Base-by-base conservation (phyloP, 1,140 invertebrate genomes). In the Nixonia krombeini region DNA sequence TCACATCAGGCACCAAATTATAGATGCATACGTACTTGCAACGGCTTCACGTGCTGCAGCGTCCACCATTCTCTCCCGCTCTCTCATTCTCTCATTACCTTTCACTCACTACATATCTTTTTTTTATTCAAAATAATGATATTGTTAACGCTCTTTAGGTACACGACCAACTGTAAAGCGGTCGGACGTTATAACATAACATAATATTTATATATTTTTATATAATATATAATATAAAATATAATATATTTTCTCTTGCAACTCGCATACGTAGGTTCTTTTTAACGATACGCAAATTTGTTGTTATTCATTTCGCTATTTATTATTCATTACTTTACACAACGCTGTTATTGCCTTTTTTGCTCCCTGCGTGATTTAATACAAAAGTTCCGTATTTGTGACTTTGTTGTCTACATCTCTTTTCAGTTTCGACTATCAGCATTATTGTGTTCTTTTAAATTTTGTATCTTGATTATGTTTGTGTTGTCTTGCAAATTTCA, bases 1-100 rank as follows among this genome's bases (percentile, higher is more conserved):
- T 82, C 71, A 67, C 74, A 80, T 71, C 75, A 78, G 75, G 77
- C 80, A 82, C 78, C 78, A 76, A 74, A 42, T 61, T 69, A 72
- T 75, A 77, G 74, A 70, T 76, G 76, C 75, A 80, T 71, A 70
- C 66, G 47, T 46, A 65, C 55, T 63, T 33, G 42, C 38, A 35
- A 42, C 45, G 18, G 26, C 47, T 17, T 41, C 13, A 38, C 45
- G 50, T 31, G 42, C 49, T 25, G 29, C 45, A 55, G 13, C 50
- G 44, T 63, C 26, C 15, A 26, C 28, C 55, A 59, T 58, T 59
- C 73, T 61, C 57, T 66, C 49, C 51, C 55, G 21, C 21, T 63
- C 55, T 62, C 45, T 59, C 49, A 33, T 46, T 44, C 16, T 59
- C 56, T 59, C 56, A 44, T 50, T 59, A 38, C 44, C 16, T 55